These are phyloP conservation scores for Pleuronectes platessa DNA, from an alignment of 2,113 vertebrate genomes.

Conservation along the genomic window DNA sequence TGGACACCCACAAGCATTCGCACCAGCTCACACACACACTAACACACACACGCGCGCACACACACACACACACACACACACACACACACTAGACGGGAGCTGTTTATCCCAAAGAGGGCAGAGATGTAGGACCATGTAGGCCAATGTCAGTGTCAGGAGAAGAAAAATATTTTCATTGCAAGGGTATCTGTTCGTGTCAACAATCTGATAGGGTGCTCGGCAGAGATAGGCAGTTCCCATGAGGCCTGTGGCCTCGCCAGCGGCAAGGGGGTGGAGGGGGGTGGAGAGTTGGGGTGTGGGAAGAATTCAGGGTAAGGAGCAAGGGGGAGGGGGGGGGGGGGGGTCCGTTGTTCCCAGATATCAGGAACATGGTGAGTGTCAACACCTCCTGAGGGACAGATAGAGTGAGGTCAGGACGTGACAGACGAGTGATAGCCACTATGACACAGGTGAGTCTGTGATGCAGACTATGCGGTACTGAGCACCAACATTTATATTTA, in stretches of 20 bases:
- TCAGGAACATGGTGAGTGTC: slow-evolving; percentile 78
- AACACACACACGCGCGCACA: slow-evolving; percentile 45
- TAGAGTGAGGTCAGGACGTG: slow-evolving; percentile 68
- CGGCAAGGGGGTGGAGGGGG: background rate
- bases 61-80: slow-evolving; percentile 53
- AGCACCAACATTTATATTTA: background rate
- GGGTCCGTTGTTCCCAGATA: slow-evolving; percentile 74
- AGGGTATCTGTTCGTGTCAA: slow-evolving; percentile 89
- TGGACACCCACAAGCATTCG: slow-evolving; percentile 48
- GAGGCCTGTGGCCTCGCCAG: slow-evolving; percentile 78
- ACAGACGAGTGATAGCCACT: slow-evolving; percentile 52
- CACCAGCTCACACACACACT: slow-evolving; percentile 38
- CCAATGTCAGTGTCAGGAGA: slow-evolving; percentile 86
- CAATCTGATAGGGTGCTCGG: slow-evolving; percentile 84
- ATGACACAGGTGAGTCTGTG: slow-evolving; percentile 38
- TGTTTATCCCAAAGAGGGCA: slow-evolving; percentile 83
- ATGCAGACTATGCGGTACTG: background rate
- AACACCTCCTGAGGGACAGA: slow-evolving; percentile 74
- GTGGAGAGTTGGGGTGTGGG: background rate
- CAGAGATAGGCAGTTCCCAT: slow-evolving; percentile 82
- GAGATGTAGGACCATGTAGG: slow-evolving; percentile 85
- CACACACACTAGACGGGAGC: slow-evolving; percentile 84
- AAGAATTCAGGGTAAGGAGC: background rate
- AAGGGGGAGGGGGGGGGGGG: slow-evolving; percentile 23
- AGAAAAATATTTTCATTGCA: slow-evolving; percentile 94